Conservation (phyloP, 2,888 invertebrate species). For the Synanthedon andrenaeformis region DNA sequence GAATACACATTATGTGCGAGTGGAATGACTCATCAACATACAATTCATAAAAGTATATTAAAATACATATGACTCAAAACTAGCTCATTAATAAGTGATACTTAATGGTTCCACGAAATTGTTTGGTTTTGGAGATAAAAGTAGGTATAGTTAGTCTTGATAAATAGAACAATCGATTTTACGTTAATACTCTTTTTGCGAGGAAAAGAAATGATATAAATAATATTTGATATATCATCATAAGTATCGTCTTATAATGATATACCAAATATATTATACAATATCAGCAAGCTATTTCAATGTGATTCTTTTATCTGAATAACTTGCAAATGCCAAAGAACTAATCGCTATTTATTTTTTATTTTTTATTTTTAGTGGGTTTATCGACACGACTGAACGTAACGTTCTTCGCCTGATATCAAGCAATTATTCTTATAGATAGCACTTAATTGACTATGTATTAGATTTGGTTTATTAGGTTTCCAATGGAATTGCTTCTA, state of each 20-base stretch:
- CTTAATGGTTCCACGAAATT: neutral
- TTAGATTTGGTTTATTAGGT: neutral
- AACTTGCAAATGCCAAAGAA: too few relatives aligned
- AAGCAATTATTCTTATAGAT: constrained; percentile 25
- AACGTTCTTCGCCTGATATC: constrained; percentile 22
- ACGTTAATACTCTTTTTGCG: too few relatives aligned
- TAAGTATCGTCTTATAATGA: too few relatives aligned
- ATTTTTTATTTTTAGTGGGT: constrained; percentile 24
- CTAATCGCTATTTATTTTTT: constrained; percentile 7
- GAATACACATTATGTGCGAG: constrained; percentile 15
- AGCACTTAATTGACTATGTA: constrained; percentile 2
- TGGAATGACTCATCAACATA: constrained; percentile 20
- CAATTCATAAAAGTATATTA: constrained; percentile 4
- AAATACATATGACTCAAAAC: constrained; percentile 4
- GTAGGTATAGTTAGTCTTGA: too few relatives aligned
- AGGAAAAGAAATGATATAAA: too few relatives aligned
- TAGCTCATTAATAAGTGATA: neutral
- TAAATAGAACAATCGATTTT: too few relatives aligned
- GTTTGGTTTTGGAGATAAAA: too few relatives aligned
- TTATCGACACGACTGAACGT: constrained; percentile 19
- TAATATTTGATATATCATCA: too few relatives aligned
- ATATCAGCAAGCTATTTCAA: too few relatives aligned
- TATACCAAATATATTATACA: too few relatives aligned
- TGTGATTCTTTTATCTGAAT: too few relatives aligned
- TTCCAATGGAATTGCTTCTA: neutral